These are phyloP conservation scores for Plebejus melissa DNA, from an alignment of 2,888 invertebrate species.

Conservation along the genomic window DNA sequence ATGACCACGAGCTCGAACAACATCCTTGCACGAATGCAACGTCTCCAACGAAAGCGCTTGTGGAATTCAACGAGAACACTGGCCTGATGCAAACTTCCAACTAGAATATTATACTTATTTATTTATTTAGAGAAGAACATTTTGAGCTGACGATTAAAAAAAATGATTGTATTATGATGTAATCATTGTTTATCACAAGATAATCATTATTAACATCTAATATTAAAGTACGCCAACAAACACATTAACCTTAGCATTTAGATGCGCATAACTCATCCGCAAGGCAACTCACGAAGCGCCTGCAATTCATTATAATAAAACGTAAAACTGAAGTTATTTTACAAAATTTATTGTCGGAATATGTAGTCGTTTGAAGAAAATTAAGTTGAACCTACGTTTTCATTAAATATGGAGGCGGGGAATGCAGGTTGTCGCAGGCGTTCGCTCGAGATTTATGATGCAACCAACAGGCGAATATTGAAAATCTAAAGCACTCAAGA, in stretches of 20 bases:
- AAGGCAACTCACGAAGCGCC: constrained; percentile 18
- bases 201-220: too few species aligned
- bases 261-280: constrained; percentile 10
- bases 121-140: too few species aligned
- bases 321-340: constrained; percentile 31
- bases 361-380: constrained; percentile 45
- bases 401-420: constrained; percentile 70
- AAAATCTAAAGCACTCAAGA: constrained; percentile 63
- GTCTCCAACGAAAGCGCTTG: not conserved
- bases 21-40: not conserved
- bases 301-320: constrained; percentile 14
- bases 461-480: constrained; percentile 72
- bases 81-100: too few species aligned
- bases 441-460: constrained; percentile 69
- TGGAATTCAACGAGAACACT: too few species aligned
- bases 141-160: too few species aligned
- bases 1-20: not conserved
- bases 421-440: constrained; percentile 67
- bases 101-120: too few species aligned
- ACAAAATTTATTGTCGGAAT: constrained; percentile 37
- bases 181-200: too few species aligned
- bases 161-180: too few species aligned
- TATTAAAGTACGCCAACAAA: not conserved
- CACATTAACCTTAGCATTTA: not conserved
- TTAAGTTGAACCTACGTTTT: constrained; percentile 64